A percentile compares a stretch with the other conserved stretches of the same genome.
Conservation (phyloP, 1,140 invertebrate species). For the Chionoecetes opilio region DNA sequence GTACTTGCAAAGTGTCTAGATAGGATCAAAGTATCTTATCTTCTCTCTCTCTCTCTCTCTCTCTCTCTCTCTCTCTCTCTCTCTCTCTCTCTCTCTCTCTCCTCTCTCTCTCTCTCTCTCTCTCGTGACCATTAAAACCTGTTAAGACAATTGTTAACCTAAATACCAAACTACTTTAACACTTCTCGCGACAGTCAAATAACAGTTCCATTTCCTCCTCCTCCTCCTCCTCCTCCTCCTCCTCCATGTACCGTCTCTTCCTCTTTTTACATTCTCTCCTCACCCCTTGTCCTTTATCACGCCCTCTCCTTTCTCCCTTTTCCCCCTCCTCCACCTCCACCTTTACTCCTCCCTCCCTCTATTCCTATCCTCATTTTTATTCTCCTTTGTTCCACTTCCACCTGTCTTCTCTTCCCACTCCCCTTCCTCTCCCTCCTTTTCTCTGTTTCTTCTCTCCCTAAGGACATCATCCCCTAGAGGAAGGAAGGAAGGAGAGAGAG, state of each 20-base stretch:
- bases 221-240: background rate
- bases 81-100: constrained; percentile 24
- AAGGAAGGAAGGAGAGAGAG: background rate
- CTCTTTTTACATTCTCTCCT: background rate
- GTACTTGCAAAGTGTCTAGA: too few species aligned
- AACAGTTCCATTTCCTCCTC: background rate
- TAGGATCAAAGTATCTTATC: too few species aligned
- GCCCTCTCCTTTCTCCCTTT: background rate
- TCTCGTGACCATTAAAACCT: background rate
- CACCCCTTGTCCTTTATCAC: background rate
- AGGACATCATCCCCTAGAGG: background rate
- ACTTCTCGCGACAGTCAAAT: background rate
- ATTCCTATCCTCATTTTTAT: background rate
- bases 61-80: constrained; percentile 24
- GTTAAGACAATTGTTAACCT: background rate
- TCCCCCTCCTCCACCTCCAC: background rate
- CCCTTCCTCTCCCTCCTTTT: background rate
- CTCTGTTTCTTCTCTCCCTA: background rate
- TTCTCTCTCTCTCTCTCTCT: background rate
- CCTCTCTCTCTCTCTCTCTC: constrained; percentile 22
- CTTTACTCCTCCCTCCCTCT: background rate
- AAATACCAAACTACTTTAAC: background rate
- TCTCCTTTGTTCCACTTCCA: background rate
- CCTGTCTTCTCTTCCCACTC: background rate
- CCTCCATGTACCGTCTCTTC: too few species aligned